Base-by-base conservation (phyloP, 2,797 vertebrate species). In the Clamator glandarius region DNA sequence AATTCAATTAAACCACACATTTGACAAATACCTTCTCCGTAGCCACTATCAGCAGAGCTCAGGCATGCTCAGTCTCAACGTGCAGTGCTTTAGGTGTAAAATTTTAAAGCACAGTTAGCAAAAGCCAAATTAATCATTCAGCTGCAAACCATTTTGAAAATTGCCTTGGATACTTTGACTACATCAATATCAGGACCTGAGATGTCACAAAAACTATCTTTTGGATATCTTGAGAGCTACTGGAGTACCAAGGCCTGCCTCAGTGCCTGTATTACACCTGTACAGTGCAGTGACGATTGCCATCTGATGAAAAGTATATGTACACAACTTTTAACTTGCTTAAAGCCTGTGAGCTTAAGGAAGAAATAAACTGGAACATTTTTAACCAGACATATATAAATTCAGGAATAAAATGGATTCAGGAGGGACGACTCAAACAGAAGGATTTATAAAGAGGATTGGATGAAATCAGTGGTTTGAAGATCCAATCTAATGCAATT, bases 391-490 rank as follows among this genome's bases (percentile, higher is more conserved):
- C 31, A 80, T 9, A 36, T 39, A 74, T 20, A 91, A 91, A 54
- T 82, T 78, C 42, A 84, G 15, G 62, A 90, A 79, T 48, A 39
- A 78, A 86, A 80, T 44, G 3, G 29, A 81, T 84, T 91, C 42
- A 76, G 20, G 17, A 93, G 46, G 10, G 19, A 87, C 12, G n/a
- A 70, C 33, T 74, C 50, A 93, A 93, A 80, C 1, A 12, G 29
- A 63, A 85, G n/a, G 29, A 76, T 79, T 81, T 86, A 70, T 72
- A 59, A 85, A 91, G 41, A 83, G 12, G 42, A 25, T 79, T 76
- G 44, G 46, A 77, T 88, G 91, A 78, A 91, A 88, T 68, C 78
- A 48, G 20, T 74, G 42, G 72, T 85, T 86, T 86, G 48, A 88
- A 50, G 59, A 70, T 64, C 59, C 64, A 84, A 68, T 12, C 15